Conservation (phyloP, 92 coral and sea anemone genomes). For the Actinostola sp. region DNA sequence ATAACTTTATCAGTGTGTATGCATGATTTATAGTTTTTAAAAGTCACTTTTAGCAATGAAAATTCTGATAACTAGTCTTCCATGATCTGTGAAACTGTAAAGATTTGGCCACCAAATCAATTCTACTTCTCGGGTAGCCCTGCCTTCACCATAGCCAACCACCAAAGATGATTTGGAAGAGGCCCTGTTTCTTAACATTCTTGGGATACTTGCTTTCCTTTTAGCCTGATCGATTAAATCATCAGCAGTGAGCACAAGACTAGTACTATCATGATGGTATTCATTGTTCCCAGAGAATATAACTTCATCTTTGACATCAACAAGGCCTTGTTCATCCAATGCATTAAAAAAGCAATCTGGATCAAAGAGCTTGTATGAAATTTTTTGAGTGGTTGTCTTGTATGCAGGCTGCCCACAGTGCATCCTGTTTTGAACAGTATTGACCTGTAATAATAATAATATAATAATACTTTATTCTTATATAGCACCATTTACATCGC, state of each 20-base stretch:
- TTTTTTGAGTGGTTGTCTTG: neutral
- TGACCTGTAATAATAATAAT: too few relatives aligned
- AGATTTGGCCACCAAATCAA: slow-evolving; percentile 27
- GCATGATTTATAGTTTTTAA: neutral
- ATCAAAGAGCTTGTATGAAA: slow-evolving; percentile 19
- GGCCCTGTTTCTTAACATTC: neutral
- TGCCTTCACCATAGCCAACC: slow-evolving; percentile 23
- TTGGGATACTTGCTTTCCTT: slow-evolving; percentile 1
- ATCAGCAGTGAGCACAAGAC: neutral
- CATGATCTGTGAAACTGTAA: slow-evolving; percentile 1
- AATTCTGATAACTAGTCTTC: slow-evolving; percentile 11
- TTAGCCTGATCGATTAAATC: neutral
- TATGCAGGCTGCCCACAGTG: slow-evolving; percentile 22
- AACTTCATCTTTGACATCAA: neutral
- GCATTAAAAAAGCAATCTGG: neutral
- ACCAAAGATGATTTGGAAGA: slow-evolving; percentile 24
- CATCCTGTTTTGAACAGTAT: neutral
- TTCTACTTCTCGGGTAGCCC: slow-evolving; percentile 27
- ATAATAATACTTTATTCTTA: too few relatives aligned
- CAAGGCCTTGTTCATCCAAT: slow-evolving; percentile 15
- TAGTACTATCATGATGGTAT: neutral
- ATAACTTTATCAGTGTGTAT: neutral
- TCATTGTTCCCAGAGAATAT: slow-evolving; percentile 4
- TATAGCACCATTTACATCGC: too few relatives aligned
- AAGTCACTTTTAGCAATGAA: slow-evolving; percentile 16